Evolutionary conservation across 1,140 invertebrate species (phyloP), one percentile per base, ranked within the genome.

Genomic region (Ostrea denselamellosa): DNA sequence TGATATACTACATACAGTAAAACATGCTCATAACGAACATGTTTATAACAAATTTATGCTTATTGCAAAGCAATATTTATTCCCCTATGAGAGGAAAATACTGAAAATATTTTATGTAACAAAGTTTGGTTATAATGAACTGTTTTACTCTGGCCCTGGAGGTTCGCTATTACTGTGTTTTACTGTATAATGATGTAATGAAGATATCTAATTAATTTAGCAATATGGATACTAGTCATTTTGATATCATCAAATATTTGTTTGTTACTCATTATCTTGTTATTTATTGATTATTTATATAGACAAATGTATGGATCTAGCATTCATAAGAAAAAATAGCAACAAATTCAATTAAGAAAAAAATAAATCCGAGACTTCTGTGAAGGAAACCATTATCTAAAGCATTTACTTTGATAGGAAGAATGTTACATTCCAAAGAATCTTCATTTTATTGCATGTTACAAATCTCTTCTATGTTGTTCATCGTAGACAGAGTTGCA

Each of bases 191-290:
- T 58, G 22, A 71, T 71, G 68, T 19, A 19, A 62, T 82, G 5
- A 34, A 82, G 77, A 34, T 82, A 82, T 82, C 77, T 82, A 14
- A 56, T 53, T 53, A 53, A 28, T 83, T 83, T 56, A 83, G 82
- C 51, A 83, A 83, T 83, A 83, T 83, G 51, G 25, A 83, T 54
- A 83, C 82, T 83, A 54, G 51, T 83, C 82, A 53, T 54, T 56
- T 83, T 83, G 52, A 83, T 82, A 54, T 83, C 22, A 56, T 56
- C 25, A n/a, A 19, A 17, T 77, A 17, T 71, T 71, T 22, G 8
- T 77, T 77, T 77, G 68, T 77, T 77, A 77, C 68, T 77, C 25
- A 28, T 28, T 28, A 77, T 77, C 68, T 77, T 77, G 68, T 77
- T 77, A 77, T 25, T 77, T 77, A 25, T 77, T 77, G 25, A 34